These are phyloP conservation scores for Helleia helle DNA, from an alignment of 2,888 invertebrate species.

Conservation along the genomic window DNA sequence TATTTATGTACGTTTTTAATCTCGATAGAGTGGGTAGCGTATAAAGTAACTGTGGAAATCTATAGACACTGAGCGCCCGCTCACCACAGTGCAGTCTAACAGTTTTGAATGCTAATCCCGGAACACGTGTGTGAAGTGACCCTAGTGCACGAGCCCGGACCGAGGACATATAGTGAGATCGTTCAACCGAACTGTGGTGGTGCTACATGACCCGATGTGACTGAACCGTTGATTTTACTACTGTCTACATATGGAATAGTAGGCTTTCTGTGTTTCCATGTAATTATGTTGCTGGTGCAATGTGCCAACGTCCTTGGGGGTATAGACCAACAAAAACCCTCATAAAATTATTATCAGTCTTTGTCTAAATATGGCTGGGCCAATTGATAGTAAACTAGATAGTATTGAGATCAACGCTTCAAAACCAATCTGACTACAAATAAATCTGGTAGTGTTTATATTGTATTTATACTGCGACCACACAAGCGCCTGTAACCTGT, in stretches of 20 bases:
- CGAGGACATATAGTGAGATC: conserved; percentile 15
- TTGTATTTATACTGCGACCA: conserved; percentile 8
- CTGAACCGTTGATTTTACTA: conserved; percentile 5
- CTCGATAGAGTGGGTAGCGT: conserved; percentile 30
- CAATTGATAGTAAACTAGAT: not conserved
- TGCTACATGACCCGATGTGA: conserved; percentile 15
- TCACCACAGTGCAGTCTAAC: conserved; percentile 64
- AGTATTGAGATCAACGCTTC: conserved; percentile 9
- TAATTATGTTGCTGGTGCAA: not conserved
- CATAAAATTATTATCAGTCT: too few species aligned
- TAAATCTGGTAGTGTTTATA: conserved; percentile 23
- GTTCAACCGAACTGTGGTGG: conserved; percentile 20
- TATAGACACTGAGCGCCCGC: conserved; percentile 54
- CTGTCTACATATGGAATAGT: not conserved
- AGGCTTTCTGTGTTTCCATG: not conserved
- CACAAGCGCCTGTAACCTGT: not conserved
- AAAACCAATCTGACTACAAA: conserved; percentile 14
- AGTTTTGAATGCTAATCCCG: conserved; percentile 60
- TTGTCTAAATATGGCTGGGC: too few species aligned
- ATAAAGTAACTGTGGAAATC: conserved; percentile 50
- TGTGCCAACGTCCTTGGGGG: not conserved
- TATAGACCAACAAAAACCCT: too few species aligned
- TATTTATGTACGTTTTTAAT: too few species aligned
- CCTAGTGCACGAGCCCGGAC: conserved; percentile 31
- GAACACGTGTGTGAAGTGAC: conserved; percentile 53